A percentile compares a stretch with the other conserved stretches of the same genome.
These are phyloP conservation scores for Platysternon megacephalum DNA, from an alignment of 2,113 vertebrate genomes.

Conservation along the genomic window DNA sequence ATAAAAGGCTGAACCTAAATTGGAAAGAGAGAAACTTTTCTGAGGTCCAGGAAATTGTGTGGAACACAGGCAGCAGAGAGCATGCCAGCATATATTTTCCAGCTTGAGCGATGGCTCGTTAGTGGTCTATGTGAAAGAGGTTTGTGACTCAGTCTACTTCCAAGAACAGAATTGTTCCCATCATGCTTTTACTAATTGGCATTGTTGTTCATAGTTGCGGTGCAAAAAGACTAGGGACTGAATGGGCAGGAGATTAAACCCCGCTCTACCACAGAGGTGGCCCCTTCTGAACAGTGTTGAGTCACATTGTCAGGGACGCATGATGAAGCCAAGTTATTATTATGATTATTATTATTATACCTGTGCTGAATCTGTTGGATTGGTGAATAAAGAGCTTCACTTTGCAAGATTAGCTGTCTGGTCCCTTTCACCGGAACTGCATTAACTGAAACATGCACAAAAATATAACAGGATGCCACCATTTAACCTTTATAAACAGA, in stretches of 20 bases:
- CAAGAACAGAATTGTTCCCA: neutral
- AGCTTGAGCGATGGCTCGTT: fast-evolving
- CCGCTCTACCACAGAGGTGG: neutral
- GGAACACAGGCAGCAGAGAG: fast-evolving
- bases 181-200: neutral
- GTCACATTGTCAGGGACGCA: neutral
- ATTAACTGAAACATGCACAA: neutral
- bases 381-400: neutral
- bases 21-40: neutral
- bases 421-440: neutral
- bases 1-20: neutral
- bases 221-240: neutral
- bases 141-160: neutral
- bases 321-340: neutral
- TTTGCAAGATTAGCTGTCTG: neutral
- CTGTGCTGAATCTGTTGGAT: neutral
- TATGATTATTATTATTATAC: neutral
- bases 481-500: neutral
- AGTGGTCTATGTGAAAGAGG: neutral
- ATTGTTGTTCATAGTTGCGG: neutral
- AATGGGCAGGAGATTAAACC: neutral
- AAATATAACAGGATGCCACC: neutral
- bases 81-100: neutral
- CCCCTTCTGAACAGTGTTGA: fast-evolving
- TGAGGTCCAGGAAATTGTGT: neutral